Conservation (phyloP, 2,113 vertebrate species). For the Oxyruncus cristatus region DNA sequence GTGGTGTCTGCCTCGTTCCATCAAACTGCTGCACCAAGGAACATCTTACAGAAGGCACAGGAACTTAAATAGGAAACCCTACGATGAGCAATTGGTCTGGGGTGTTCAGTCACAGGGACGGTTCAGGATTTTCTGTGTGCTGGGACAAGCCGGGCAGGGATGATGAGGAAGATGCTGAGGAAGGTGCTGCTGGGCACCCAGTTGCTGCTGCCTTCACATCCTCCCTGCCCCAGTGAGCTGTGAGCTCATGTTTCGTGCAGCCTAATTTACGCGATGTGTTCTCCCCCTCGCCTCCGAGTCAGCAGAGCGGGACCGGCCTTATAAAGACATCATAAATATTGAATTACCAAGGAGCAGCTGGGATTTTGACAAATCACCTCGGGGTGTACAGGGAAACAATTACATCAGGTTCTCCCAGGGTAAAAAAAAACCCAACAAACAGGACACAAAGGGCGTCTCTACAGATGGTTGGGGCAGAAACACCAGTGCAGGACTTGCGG, state of each 20-base stretch:
- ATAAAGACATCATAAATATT: conserved; percentile 26
- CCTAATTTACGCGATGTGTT: neutral
- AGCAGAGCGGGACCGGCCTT: neutral
- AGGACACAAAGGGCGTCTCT: neutral
- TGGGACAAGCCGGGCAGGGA: neutral
- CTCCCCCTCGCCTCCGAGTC: neutral
- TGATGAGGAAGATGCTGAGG: neutral
- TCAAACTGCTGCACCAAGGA: neutral
- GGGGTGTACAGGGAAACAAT: neutral
- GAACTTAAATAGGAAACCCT: neutral
- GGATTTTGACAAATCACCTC: conserved; percentile 11
- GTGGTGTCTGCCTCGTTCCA: neutral
- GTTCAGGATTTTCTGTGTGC: neutral
- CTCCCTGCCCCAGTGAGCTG: neutral
- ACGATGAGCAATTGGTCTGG: neutral
- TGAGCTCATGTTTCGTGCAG: fast-evolving
- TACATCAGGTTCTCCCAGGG: neutral
- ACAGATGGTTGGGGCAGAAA: neutral
- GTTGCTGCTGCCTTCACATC: neutral
- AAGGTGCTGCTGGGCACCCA: neutral
- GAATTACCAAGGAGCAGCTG: neutral
- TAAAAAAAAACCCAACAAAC: neutral
- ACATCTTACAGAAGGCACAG: neutral
- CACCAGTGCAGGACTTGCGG: neutral
- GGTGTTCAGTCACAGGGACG: neutral